phyloP scores from a whole-genome alignment of 2,888 invertebrate genomes.

The Drosophila demipolita region DNA sequence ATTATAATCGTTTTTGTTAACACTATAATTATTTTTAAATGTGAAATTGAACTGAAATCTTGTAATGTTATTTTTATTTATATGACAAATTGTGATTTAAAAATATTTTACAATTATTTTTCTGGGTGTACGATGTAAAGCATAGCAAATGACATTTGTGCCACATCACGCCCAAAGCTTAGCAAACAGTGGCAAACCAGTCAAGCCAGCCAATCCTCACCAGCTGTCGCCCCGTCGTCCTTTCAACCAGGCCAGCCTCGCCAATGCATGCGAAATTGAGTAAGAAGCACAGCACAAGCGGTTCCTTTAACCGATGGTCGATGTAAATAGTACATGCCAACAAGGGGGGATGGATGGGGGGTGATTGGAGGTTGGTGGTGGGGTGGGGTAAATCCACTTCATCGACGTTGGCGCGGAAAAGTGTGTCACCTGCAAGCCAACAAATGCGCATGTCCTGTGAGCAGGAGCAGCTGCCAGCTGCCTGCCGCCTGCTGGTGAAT shows the following conservation, averaged over 20 bases:
- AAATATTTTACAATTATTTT: background rate
- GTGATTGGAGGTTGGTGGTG: background rate
- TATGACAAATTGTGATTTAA: background rate
- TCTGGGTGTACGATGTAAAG: constrained; percentile 20
- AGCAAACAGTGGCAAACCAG: constrained; percentile 39
- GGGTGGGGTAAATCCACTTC: constrained; percentile 52
- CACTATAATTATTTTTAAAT: no score
- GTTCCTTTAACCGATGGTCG: constrained; percentile 65
- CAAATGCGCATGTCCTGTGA: constrained; percentile 71
- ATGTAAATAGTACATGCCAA: constrained; percentile 65
- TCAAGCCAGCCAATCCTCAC: constrained; percentile 33
- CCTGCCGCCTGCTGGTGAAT: constrained; percentile 55
- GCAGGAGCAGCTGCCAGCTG: constrained; percentile 14
- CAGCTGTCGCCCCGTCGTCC: constrained; percentile 35
- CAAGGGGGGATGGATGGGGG: background rate
- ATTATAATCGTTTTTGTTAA: background rate
- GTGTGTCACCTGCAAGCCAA: constrained; percentile 72
- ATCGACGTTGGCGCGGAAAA: constrained; percentile 72
- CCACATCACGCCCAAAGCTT: constrained; percentile 68
- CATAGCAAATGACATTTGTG: constrained; percentile 74
- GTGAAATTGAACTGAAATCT: background rate
- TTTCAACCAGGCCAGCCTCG: constrained; percentile 11
- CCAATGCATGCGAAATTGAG: constrained; percentile 73
- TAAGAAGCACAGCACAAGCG: constrained; percentile 34
- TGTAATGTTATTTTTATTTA: background rate